Conservation (phyloP, 2,797 vertebrate genomes). For the Danionella dracula region DNA sequence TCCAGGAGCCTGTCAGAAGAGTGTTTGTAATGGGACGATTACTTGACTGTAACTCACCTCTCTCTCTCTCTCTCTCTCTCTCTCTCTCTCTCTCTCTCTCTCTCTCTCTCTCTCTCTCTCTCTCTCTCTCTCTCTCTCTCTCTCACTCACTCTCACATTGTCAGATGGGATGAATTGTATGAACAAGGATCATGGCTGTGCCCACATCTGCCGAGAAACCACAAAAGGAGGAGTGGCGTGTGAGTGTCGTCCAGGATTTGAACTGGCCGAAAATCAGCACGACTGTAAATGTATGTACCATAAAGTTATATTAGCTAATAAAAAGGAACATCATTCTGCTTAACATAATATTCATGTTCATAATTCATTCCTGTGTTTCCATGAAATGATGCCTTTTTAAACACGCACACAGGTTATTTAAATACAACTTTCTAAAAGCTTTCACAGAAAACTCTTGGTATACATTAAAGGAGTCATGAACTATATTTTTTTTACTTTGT, state of each 20-base stretch:
- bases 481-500: too few relatives aligned
- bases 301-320: too few relatives aligned
- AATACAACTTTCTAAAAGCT: too few relatives aligned
- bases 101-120: conserved; percentile 47
- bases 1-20: conserved; percentile 46
- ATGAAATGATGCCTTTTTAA: too few relatives aligned
- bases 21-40: conserved; percentile 42
- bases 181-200: conserved; percentile 97
- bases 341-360: too few relatives aligned
- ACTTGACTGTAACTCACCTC: conserved; percentile 28
- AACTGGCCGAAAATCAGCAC: conserved; percentile 93
- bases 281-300: conserved; percentile 91
- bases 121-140: conserved; percentile 30
- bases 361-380: too few relatives aligned
- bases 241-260: conserved; percentile 95
- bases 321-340: too few relatives aligned
- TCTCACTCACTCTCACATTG: conserved; percentile 42
- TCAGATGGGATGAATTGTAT: conserved; percentile 87
- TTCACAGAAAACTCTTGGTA: too few relatives aligned
- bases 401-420: too few relatives aligned
- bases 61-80: conserved; percentile 18
- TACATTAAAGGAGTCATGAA: too few relatives aligned
- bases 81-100: conserved; percentile 47
- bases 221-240: conserved; percentile 96
- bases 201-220: conserved; percentile 96